Evolutionary conservation across 2,888 invertebrate genomes (phyloP), one percentile per base, ranked within the genome.

Genomic region (Epinotia demarniana): DNA sequence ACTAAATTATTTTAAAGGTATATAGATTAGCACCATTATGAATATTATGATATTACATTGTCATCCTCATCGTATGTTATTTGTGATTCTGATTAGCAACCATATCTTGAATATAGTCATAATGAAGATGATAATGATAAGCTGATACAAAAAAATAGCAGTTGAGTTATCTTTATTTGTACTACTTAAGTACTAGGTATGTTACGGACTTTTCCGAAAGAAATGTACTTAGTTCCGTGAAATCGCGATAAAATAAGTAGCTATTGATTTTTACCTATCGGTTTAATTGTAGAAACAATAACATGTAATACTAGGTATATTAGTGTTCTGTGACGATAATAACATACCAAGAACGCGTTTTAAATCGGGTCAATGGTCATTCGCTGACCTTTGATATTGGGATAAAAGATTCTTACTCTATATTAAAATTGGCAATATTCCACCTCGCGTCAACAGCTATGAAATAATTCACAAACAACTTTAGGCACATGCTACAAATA

Each of bases 311-410:
- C 23, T 27, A 27, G 2, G 2, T 27, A 27, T 3, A 27, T 1
- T 2, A 2, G 3, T 27, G 23, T 27, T 2, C 23, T 27, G 23
- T 2, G 23, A 27, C 23, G 3, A 27, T 19, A 58, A 18, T 16
- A 39, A 64, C 64, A 71, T 55, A 43, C 16, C 53, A 55, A 75
- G 64, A 75, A 61, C 70, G 23, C 58, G 13, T 46, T 53, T 33
- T 19, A 12, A 67, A 57, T n/a, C 16, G 43, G 71, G 67, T 72
- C 71, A 71, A 66, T 43, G 75, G 58, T 75, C 75, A 67, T 39
- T 55, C 16, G 16, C 53, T 53, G 73, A 75, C 71, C 75, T 66
- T 66, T 75, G 75, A 67, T 75, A 75, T 75, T 75, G 75, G 66
- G 66, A 66, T 66, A 72, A 67, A 19, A 1, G 67, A 62, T 72